phyloP scores from a whole-genome alignment of 2,888 invertebrate species.

The Drosophila tanythrix region DNA sequence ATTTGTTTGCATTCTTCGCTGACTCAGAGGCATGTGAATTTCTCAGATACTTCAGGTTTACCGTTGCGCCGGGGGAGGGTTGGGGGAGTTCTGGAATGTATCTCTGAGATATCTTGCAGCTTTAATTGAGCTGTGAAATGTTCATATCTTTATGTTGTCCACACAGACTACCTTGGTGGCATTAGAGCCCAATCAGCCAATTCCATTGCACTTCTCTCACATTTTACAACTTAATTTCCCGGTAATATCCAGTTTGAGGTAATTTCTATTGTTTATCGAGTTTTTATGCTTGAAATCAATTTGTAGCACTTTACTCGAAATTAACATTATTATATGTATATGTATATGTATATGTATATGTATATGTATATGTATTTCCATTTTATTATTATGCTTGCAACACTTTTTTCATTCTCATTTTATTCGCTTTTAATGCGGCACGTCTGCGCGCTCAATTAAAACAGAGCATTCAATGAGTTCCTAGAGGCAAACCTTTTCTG shows the following conservation, averaged over 20 bases:
- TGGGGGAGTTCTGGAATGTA: slow-evolving; percentile 7
- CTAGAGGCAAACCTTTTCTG: slow-evolving; percentile 43
- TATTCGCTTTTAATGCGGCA: slow-evolving; percentile 53
- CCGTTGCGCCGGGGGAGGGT: slow-evolving; percentile 9
- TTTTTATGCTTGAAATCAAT: slow-evolving; percentile 73
- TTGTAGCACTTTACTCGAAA: slow-evolving; percentile 74
- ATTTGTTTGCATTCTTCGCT: slow-evolving; percentile 68
- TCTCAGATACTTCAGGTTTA: slow-evolving; percentile 24
- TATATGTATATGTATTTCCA: slow-evolving; percentile 46
- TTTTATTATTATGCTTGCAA: slow-evolving; percentile 50
- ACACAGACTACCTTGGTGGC: slow-evolving; percentile 45
- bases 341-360: slow-evolving; percentile 42
- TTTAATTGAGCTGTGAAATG: slow-evolving; percentile 47
- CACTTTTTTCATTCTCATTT: slow-evolving; percentile 46
- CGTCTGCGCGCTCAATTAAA: slow-evolving; percentile 75
- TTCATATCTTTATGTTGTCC: slow-evolving; percentile 27
- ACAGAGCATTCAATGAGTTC: slow-evolving; percentile 42
- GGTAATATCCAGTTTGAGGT: slow-evolving; percentile 9
- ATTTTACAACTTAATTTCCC: slow-evolving; percentile 47
- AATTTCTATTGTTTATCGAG: slow-evolving; percentile 19
- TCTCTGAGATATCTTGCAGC: slow-evolving; percentile 3
- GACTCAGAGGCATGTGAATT: slow-evolving; percentile 73
- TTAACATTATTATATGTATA: slow-evolving; percentile 63
- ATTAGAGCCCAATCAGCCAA: slow-evolving; percentile 16
- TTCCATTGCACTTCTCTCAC: not conserved